Conservation (phyloP, 2,888 invertebrate species). For the Agriopis marginaria region DNA sequence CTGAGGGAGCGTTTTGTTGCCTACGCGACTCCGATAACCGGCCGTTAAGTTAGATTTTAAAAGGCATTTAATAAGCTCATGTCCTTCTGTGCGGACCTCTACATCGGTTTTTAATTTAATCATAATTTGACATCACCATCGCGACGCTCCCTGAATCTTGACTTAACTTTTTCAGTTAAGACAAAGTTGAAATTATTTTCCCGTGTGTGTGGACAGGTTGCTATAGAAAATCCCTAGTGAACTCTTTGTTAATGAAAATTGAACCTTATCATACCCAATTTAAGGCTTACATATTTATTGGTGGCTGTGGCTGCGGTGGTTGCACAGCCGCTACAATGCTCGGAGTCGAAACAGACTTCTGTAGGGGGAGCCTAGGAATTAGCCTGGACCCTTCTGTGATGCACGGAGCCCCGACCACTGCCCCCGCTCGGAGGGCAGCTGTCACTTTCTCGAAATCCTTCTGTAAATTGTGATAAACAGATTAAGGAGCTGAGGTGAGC, state of each 20-base stretch:
- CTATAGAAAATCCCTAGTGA: background rate
- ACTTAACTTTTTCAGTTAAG: background rate
- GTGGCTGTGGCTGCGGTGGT: slow-evolving; percentile 70
- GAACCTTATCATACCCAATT: background rate
- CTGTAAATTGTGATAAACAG: slow-evolving; percentile 65
- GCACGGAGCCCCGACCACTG: slow-evolving; percentile 65
- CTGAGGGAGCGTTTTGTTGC: too few species aligned
- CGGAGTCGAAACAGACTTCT: slow-evolving; percentile 96
- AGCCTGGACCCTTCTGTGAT: slow-evolving; percentile 65
- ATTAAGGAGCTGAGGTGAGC: too few species aligned
- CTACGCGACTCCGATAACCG: too few species aligned
- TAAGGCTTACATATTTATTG: slow-evolving; percentile 65
- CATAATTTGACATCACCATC: too few species aligned
- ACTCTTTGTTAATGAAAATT: slow-evolving; percentile 1
- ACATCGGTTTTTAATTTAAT: too few species aligned
- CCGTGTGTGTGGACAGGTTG: background rate
- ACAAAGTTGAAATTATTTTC: background rate
- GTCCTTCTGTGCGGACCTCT: too few species aligned
- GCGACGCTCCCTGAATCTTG: too few species aligned
- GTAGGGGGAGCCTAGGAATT: slow-evolving; percentile 90
- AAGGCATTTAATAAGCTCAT: too few species aligned
- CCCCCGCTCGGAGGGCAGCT: slow-evolving; percentile 70
- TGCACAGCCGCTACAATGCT: slow-evolving; percentile 91
- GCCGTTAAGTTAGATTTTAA: too few species aligned
- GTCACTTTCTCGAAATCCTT: slow-evolving; percentile 91